Evolutionary conservation across 2,797 vertebrate species (phyloP).

Genomic region (Orestias chungarensis): DNA sequence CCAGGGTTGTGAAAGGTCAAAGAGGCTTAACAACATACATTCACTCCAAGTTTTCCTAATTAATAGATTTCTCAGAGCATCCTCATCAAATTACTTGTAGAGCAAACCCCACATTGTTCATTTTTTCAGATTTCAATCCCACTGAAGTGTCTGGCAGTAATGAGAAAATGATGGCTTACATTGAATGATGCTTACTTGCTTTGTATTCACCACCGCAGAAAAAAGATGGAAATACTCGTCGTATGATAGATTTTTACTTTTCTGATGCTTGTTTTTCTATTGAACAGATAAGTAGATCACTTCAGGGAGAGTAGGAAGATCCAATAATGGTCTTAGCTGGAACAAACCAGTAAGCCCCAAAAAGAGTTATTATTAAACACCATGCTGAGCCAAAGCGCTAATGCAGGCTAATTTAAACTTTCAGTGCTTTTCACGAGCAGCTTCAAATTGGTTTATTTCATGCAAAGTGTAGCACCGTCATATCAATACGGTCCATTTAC

Average conservation of each 20-base stretch:
- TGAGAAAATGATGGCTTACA: slow-evolving; percentile 19
- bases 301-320: slow-evolving; percentile 28
- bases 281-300: slow-evolving; percentile 34
- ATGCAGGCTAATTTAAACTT: slow-evolving; percentile 39
- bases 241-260: background rate
- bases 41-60: slow-evolving; percentile 1
- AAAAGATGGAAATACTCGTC: slow-evolving; percentile 2
- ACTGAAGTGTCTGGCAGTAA: slow-evolving; percentile 9
- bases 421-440: slow-evolving; percentile 25
- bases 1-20: background rate
- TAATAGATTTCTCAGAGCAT: background rate
- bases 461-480: slow-evolving; percentile 7
- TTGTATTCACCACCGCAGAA: slow-evolving; percentile 3
- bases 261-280: background rate
- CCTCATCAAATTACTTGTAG: background rate
- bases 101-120: slow-evolving; percentile 21
- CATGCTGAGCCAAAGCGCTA: slow-evolving; percentile 21
- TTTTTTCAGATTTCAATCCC: background rate
- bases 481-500: background rate
- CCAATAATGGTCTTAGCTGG: slow-evolving; percentile 9
- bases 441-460: slow-evolving; percentile 21
- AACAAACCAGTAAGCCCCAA: slow-evolving; percentile 33
- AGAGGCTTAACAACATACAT: background rate
- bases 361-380: slow-evolving; percentile 17
- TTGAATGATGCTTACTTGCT: slow-evolving; percentile 1